Evolutionary conservation across 1,140 invertebrate genomes (phyloP).

Genomic region (Polyergus mexicanus): DNA sequence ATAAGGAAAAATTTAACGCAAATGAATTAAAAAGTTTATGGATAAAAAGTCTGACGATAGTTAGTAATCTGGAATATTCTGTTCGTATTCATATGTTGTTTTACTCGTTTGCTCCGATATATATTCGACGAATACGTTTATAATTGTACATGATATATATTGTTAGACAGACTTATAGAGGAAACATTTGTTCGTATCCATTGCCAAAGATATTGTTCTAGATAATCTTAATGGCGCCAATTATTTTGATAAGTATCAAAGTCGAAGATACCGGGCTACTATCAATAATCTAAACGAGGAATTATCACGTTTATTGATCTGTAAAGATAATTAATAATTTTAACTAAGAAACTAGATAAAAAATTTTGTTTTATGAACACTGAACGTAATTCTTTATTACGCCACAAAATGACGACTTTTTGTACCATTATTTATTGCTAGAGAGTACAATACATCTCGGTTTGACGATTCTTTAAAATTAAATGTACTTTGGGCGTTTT

Average conservation of each 20-base stretch:
- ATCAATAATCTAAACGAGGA: not conserved
- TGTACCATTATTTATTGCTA: not conserved
- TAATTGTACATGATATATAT: conserved; percentile 19
- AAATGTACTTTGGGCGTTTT: conserved; percentile 6
- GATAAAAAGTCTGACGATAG: conserved; percentile 18
- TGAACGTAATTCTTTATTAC: not conserved
- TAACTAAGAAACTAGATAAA: not conserved
- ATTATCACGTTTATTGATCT: not conserved
- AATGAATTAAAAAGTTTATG: conserved; percentile 12
- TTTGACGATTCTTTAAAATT: conserved; percentile 5
- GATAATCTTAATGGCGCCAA: conserved; percentile 18
- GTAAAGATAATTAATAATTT: too few species aligned
- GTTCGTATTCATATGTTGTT: conserved; percentile 8
- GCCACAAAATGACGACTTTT: conserved; percentile 1
- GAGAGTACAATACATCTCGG: not conserved
- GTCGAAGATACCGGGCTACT: not conserved
- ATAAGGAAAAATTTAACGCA: conserved; percentile 21
- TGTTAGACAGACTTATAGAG: not conserved
- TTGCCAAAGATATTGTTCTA: not conserved
- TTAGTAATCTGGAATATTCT: not conserved
- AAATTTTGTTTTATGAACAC: conserved; percentile 7
- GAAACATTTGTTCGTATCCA: conserved; percentile 19
- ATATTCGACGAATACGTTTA: not conserved
- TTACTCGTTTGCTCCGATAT: not conserved
- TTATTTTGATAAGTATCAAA: not conserved